Base-by-base conservation (phyloP, 2,113 vertebrate species). In the Prinia subflava region DNA sequence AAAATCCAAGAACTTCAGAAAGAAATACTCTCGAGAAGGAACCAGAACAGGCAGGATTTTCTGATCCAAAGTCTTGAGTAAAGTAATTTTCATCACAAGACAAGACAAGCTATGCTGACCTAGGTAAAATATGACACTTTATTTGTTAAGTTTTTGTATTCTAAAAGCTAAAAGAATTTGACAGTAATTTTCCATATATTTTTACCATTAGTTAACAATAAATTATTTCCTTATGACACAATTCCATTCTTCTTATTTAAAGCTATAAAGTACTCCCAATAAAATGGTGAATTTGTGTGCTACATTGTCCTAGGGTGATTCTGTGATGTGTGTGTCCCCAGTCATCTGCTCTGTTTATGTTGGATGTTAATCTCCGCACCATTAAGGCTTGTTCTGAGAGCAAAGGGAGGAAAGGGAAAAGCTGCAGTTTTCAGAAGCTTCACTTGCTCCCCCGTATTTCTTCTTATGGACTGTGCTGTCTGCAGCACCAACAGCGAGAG, bases 201-300 rank as follows among this genome's bases (percentile, higher is more conserved):
- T 70, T 78, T 52, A 56, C 24, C 3, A n/a, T 46, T 86, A 52
- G 14, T 11, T 92, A 83, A 56, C 16, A 56, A 24, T 30, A 88
- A 80, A 37, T 41, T 0, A n/a, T 23, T 1, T 1, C 4, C 20
- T 75, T 77, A 31, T 55, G 6, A 56, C 5, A 37, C 1, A 3
- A 7, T 65, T 94, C 35, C 10, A 62, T 87, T 63, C 25, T 71
- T 64, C 9, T 77, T 87, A 55, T n/a, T 55, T 25, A 50, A 71
- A 64, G 9, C 17, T 44, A 52, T 19, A 50, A 76, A 77, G 2
- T 44, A 53, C 6, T 77, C 18, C 3, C 2, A 68, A 53, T 15
- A 55, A 46, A 91, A n/a, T 37, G 3, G 7, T 89, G 12, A 4
- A 80, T 73, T 80, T 33, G 0, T 4, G 4, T 0, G 2, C 11